phyloP scores from a whole-genome alignment of 2,888 invertebrate species.

The Meghimatium bilineatum region DNA sequence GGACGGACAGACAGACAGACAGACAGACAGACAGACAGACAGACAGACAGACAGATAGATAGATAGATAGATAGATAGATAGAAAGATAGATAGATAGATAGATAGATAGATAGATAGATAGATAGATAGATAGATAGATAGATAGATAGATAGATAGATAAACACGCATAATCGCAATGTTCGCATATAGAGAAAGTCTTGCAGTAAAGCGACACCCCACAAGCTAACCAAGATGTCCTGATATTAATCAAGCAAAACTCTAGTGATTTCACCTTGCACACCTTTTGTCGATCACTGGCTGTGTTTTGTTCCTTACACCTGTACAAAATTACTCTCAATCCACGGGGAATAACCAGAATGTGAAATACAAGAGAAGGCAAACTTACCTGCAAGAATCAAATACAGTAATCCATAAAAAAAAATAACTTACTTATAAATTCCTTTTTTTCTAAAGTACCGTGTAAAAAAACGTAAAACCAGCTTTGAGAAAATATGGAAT shows the following conservation, averaged over 20 bases:
- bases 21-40: slow-evolving; percentile 6
- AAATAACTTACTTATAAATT: too few relatives aligned
- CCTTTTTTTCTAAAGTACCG: too few relatives aligned
- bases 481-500: too few relatives aligned
- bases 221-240: slow-evolving; percentile 15
- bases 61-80: not conserved
- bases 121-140: too few relatives aligned
- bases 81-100: too few relatives aligned
- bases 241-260: slow-evolving; percentile 24
- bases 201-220: slow-evolving; percentile 4
- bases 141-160: too few relatives aligned
- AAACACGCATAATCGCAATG: not conserved
- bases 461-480: too few relatives aligned
- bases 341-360: slow-evolving; percentile 18
- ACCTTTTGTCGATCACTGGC: slow-evolving; percentile 26
- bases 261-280: slow-evolving; percentile 24
- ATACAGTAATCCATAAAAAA: not conserved
- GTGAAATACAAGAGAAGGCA: not conserved
- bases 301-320: slow-evolving; percentile 26
- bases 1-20: too few relatives aligned
- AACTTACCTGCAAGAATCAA: not conserved
- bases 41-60: too few relatives aligned
- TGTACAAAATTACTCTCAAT: slow-evolving; percentile 7
- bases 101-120: too few relatives aligned
- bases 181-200: not conserved